A percentile compares a stretch with the other conserved stretches of the same genome.
Evolutionary conservation across 2,888 invertebrate species (phyloP).

Genomic region (Acrobasis suavella): DNA sequence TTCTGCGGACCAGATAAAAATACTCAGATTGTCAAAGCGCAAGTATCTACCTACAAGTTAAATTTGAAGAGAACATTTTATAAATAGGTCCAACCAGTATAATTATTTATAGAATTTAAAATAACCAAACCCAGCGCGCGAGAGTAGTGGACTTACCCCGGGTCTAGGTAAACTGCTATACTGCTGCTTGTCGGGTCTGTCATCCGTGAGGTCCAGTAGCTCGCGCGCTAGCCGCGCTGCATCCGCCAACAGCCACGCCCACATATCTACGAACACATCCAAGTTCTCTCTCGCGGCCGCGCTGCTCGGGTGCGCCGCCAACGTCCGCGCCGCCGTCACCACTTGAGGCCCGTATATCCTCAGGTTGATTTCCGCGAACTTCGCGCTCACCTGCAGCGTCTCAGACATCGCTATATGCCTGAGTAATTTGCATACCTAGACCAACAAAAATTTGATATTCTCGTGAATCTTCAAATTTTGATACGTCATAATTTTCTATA

Average conservation of each 20-base stretch:
- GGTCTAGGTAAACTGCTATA: slow-evolving; percentile 97
- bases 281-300: slow-evolving; percentile 98
- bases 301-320: slow-evolving; percentile 95
- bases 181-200: slow-evolving; percentile 73
- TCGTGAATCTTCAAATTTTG: neutral
- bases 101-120: neutral
- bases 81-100: too few species aligned
- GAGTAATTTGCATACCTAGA: slow-evolving; percentile 95
- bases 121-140: neutral
- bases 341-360: slow-evolving; percentile 97
- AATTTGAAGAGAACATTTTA: too few species aligned
- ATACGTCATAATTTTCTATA: neutral
- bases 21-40: too few species aligned
- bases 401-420: slow-evolving; percentile 97
- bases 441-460: neutral
- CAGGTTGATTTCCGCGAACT: slow-evolving; percentile 97
- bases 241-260: slow-evolving; percentile 96
- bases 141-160: slow-evolving; percentile 86
- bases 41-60: too few species aligned
- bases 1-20: slow-evolving; percentile 84
- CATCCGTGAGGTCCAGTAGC: slow-evolving; percentile 90
- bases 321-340: slow-evolving; percentile 95
- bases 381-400: slow-evolving; percentile 96
- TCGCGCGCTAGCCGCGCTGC: slow-evolving; percentile 95
- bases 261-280: slow-evolving; percentile 97